phyloP scores from a whole-genome alignment of 2,888 invertebrate species.

The Lasioglossum figueresi region DNA sequence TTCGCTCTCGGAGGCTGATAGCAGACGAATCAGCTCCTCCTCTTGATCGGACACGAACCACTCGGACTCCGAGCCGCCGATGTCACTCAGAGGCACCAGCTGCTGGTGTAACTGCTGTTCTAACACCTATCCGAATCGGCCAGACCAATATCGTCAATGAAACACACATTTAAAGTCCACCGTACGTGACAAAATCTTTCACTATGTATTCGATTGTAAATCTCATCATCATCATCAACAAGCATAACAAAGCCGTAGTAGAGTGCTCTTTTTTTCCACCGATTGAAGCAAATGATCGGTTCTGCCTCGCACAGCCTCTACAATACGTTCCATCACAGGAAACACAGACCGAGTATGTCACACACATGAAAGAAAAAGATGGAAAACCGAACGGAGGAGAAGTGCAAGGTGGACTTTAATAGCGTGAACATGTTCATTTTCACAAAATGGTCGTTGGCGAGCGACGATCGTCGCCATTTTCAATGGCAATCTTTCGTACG shows the following conservation, averaged over 20 bases:
- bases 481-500: background rate
- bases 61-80: slow-evolving; percentile 89
- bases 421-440: slow-evolving; percentile 41
- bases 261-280: slow-evolving; percentile 5
- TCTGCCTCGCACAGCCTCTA: slow-evolving; percentile 46
- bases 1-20: slow-evolving; percentile 85
- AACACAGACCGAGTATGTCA: slow-evolving; percentile 61
- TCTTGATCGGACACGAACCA: slow-evolving; percentile 92
- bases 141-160: slow-evolving; percentile 80
- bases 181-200: slow-evolving; percentile 58
- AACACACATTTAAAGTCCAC: slow-evolving; percentile 79
- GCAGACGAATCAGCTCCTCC: slow-evolving; percentile 90
- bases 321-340: slow-evolving; percentile 41
- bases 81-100: slow-evolving; percentile 77
- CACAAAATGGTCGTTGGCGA: slow-evolving; percentile 46
- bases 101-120: slow-evolving; percentile 81
- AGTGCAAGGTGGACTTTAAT: slow-evolving; percentile 72
- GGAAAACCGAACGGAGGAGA: slow-evolving; percentile 54
- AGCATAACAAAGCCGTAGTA: slow-evolving; percentile 45
- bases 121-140: slow-evolving; percentile 79
- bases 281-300: slow-evolving; percentile 55
- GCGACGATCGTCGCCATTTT: background rate
- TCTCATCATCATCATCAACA: slow-evolving; percentile 41
- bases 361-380: slow-evolving; percentile 52
- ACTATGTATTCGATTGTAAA: slow-evolving; percentile 54